Evolutionary conservation across 2,888 invertebrate species (phyloP), one percentile per base, ranked within the genome.

Genomic region (Nymphalis polychloros): DNA sequence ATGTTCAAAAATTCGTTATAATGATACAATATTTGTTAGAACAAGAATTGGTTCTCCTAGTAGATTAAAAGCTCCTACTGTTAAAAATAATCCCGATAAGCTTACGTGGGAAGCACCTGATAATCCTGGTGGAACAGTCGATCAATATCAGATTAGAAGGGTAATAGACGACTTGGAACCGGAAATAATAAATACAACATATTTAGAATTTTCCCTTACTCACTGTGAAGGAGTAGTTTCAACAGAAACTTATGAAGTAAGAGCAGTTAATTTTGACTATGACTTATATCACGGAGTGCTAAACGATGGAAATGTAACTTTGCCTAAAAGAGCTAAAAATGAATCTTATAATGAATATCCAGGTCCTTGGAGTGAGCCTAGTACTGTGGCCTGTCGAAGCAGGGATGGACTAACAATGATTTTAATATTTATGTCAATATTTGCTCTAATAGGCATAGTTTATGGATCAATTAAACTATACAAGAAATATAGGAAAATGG

Each of bases 31-130:
- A 53, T 84, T 85, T 73, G 87, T 94, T 1, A 85, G 89, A 35
- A 96, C 96, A 0, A 88, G 92, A 69, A 94, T 96, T 73, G 96
- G 96, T 55, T 79, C 90, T 70, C 94, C 94, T 41, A 92, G 92
- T 68, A 86, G 79, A 74, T 76, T 94, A 53, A 82, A 79, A 65
- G 73, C 83, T 23, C 90, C 89, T 64, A 76, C 72, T 27, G 81
- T 86, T 35, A 81, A 76, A 63, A 84, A 81, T 64, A 84, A 79
- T 65, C 82, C 84, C 68, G 85, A 86, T 73, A 69, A 71, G 20
- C 80, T 94, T 6, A 79, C 79, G 48, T 95, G 95, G 95, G 78
- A 84, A 5, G 81, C 80, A 55, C 95, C 95, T 7, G 72, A 76
- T 20, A 79, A 80, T 55, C 86, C 93, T 27, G 93, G 93, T 10